Evolutionary conservation across 35 echinoderm and acorn worm genomes (phyloP).

Genomic region (Amphiura filiformis): DNA sequence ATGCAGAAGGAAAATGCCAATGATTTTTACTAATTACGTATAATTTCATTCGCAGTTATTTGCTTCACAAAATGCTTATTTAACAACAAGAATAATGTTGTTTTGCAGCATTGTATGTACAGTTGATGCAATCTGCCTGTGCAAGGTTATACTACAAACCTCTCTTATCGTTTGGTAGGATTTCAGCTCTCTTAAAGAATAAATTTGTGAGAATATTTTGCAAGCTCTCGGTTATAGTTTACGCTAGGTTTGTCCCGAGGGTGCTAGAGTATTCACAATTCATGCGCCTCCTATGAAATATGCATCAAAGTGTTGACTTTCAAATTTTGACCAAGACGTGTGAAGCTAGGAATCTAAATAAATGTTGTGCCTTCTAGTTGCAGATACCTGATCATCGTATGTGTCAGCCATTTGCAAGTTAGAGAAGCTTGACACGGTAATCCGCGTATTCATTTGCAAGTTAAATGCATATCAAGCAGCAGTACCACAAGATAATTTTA

Average conservation of each 20-base stretch:
- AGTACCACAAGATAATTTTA: neutral
- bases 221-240: neutral
- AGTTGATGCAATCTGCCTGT: too few species aligned
- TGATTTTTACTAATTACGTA: too few species aligned
- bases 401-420: conserved; percentile 9
- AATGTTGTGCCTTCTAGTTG: neutral
- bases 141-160: too few species aligned
- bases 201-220: neutral
- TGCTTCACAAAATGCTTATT: too few species aligned
- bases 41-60: too few species aligned
- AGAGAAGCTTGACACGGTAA: neutral
- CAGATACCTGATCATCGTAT: neutral
- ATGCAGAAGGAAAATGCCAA: too few species aligned
- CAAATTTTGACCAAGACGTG: neutral
- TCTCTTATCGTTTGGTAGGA: too few species aligned
- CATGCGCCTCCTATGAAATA: neutral
- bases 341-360: conserved; percentile 5
- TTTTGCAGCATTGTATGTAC: too few species aligned
- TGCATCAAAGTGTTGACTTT: neutral
- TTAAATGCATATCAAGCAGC: conserved; percentile 2
- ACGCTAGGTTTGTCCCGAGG: neutral
- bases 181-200: too few species aligned
- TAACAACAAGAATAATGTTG: too few species aligned
- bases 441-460: neutral
- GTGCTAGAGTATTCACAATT: neutral